A percentile compares a stretch with the other conserved stretches of the same genome.
These are phyloP conservation scores for Pterocles burchelli DNA, from an alignment of 2,113 vertebrate species.

Conservation along the genomic window DNA sequence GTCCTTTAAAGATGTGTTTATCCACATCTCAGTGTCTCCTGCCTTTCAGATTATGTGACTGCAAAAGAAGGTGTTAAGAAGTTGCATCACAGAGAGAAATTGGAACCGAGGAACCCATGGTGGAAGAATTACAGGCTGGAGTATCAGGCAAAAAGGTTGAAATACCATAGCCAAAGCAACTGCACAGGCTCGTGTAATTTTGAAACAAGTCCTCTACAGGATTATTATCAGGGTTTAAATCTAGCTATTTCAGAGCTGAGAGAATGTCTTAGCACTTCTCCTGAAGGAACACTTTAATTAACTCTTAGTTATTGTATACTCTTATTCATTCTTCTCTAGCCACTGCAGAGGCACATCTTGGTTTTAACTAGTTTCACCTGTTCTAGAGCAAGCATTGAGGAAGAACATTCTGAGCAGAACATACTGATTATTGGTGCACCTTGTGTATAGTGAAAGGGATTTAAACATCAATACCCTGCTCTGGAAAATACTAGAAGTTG, in stretches of 20 bases:
- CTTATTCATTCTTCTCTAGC: background rate
- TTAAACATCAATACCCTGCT: background rate
- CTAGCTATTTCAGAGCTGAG: background rate
- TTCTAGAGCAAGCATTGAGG: background rate
- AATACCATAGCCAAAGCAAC: background rate
- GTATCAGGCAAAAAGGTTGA: background rate
- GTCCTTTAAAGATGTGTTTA: background rate
- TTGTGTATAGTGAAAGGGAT: background rate
- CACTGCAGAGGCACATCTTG: background rate
- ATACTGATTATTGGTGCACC: background rate
- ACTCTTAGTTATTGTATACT: background rate
- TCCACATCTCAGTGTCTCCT: background rate
- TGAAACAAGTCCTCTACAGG: background rate
- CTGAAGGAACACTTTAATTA: background rate
- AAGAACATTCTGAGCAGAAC: background rate
- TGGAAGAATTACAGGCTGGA: background rate
- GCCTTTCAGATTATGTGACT: background rate
- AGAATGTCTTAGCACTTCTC: background rate
- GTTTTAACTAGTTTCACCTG: background rate
- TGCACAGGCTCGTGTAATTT: background rate
- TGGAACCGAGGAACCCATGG: background rate
- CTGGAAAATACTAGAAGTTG: background rate
- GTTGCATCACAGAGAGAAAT: background rate
- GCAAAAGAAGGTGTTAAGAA: background rate
- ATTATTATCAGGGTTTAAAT: background rate